Percentiles rank a stretch among this genome's conserved stretches.
These are phyloP conservation scores for Heliconius himera DNA, from an alignment of 1,140 invertebrate genomes.

Conservation along the genomic window DNA sequence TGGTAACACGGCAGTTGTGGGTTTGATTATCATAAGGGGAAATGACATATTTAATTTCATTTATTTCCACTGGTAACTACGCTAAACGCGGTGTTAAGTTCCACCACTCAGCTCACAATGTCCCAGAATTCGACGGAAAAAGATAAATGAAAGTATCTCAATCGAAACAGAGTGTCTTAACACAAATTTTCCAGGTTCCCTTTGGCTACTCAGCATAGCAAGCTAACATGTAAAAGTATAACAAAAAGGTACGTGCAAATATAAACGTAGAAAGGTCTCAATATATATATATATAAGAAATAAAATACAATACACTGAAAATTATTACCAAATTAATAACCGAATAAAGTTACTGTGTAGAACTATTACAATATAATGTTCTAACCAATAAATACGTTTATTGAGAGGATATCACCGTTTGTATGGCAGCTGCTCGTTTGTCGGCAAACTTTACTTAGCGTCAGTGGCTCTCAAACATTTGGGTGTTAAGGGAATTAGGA, in stretches of 20 bases:
- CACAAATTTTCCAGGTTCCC: too few species aligned
- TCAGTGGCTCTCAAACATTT: conserved; percentile 17
- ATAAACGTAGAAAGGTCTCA: not conserved
- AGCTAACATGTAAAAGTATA: not conserved
- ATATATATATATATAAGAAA: not conserved
- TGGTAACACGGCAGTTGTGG: too few species aligned
- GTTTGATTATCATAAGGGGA: too few species aligned
- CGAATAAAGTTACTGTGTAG: not conserved
- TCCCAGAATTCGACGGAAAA: too few species aligned
- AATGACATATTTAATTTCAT: too few species aligned
- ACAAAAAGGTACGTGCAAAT: not conserved
- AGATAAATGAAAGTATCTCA: too few species aligned
- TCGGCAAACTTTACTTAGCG: conserved; percentile 15
- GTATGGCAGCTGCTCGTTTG: conserved; percentile 24
- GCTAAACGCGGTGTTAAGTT: not conserved
- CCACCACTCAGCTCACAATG: not conserved
- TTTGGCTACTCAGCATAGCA: too few species aligned
- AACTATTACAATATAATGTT: conserved; percentile 3
- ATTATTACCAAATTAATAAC: conserved; percentile 4
- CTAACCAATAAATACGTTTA: conserved; percentile 6
- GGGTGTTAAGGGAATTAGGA: too few species aligned
- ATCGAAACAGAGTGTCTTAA: too few species aligned
- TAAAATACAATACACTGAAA: not conserved
- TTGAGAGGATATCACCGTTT: conserved; percentile 14
- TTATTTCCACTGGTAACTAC: not conserved